Percentiles rank a stretch among this genome's conserved stretches.
Evolutionary conservation across 2,113 vertebrate species (phyloP).

Genomic region (Cinclus cinclus): DNA sequence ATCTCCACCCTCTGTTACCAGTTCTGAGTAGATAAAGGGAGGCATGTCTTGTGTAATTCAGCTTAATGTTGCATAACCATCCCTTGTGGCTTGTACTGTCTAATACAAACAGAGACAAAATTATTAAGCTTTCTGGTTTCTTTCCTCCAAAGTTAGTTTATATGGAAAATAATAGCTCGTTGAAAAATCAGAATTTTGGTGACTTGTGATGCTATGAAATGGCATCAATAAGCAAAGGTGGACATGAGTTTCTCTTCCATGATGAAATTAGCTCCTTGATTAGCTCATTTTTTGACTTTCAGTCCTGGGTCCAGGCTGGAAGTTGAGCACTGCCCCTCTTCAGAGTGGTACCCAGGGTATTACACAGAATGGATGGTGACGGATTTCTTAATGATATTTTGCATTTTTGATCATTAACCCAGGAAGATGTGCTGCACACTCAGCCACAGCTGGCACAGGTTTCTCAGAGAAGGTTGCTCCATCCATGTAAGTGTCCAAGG

Average conservation of each 20-base stretch:
- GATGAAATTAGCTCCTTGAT: not conserved
- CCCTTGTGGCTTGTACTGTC: not conserved
- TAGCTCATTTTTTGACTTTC: not conserved
- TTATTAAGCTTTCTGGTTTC: not conserved
- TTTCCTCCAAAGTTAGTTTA: not conserved
- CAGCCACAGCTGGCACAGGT: not conserved
- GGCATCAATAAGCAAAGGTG: not conserved
- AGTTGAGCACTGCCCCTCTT: accelerated
- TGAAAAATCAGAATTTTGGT: not conserved
- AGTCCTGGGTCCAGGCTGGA: no score
- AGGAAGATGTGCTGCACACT: not conserved
- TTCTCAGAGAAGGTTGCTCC: not conserved
- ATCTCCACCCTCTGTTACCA: not conserved
- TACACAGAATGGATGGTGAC: accelerated
- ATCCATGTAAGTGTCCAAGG: not conserved
- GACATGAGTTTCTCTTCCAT: not conserved
- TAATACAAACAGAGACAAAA: not conserved
- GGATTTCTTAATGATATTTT: not conserved
- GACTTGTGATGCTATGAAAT: not conserved
- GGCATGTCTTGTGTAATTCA: not conserved
- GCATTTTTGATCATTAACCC: not conserved
- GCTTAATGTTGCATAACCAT: not conserved
- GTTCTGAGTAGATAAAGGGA: not conserved
- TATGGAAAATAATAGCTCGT: not conserved
- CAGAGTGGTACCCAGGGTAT: no score